Percentiles rank a stretch among this genome's conserved stretches.
Conservation (phyloP, 2,113 vertebrate genomes). For the Phocoena phocoena region DNA sequence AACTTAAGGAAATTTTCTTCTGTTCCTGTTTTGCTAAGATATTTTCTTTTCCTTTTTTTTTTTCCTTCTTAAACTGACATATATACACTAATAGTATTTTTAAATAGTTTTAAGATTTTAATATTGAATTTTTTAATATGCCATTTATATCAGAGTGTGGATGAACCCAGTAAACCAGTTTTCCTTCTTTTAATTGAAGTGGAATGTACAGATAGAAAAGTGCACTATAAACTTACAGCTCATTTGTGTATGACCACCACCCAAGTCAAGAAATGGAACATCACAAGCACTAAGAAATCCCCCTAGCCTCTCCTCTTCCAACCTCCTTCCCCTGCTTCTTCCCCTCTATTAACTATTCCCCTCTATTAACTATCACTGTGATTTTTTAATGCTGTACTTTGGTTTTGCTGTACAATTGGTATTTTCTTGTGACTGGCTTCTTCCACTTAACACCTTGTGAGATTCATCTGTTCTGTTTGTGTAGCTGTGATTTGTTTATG, state of each 20-base stretch:
- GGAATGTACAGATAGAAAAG: not conserved
- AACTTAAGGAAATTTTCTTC: not conserved
- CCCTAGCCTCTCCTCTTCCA: not conserved
- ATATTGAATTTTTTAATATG: not conserved
- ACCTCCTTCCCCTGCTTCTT: not conserved
- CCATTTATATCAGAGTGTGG: not conserved
- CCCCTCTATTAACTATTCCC: not conserved
- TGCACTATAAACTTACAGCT: not conserved
- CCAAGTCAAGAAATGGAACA: not conserved
- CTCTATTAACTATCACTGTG: not conserved
- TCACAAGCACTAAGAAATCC: not conserved
- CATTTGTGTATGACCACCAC: not conserved
- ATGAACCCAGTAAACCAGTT: not conserved
- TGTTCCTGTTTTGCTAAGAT: not conserved
- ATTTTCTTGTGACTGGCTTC: not conserved
- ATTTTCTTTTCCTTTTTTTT: not conserved
- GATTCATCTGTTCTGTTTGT: not conserved
- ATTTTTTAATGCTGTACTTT: not conserved
- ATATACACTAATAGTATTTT: not conserved
- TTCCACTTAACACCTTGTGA: not conserved
- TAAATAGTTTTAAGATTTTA: not conserved
- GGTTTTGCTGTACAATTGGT: not conserved
- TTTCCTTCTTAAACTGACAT: not conserved
- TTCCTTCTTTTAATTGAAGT: not conserved
- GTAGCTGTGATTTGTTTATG: not conserved